Base-by-base conservation (phyloP, 2,797 vertebrate genomes). In the Anguilla marmorata region DNA sequence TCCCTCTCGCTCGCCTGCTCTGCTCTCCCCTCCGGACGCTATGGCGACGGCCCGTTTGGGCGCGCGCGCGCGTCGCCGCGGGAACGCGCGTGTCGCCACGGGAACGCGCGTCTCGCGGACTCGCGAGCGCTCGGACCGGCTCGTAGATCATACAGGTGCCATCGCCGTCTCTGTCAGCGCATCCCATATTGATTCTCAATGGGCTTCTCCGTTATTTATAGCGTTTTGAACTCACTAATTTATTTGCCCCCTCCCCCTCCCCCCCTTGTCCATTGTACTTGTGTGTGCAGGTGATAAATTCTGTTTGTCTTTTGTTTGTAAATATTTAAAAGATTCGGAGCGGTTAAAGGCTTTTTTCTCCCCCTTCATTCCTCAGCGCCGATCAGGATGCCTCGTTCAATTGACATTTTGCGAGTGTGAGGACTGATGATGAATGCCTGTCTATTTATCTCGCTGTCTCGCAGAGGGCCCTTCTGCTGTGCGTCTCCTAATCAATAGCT, bases 401-500 rank as follows among this genome's bases (percentile, higher is more conserved):
- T 66, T 66, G 58, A 66, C 85, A 24, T 24, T 86, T 66, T 45
- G 60, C 37, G 12, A 86, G 37, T 50, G 5, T 37, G 37, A 66
- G 37, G 30, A 86, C 85, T 48, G 88, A 87, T 94, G 93, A 93
- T 94, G 90, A 93, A 93, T 93, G 90, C 88, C 85, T 88, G 85
- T 89, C 91, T 90, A 93, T 94, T 93, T 91, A 91, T 94, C 92
- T 91, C 90, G 88, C 90, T 93, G 92, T 93, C 92, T 92, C 89
- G 85, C 85, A 87, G 93, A 92, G 91, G 14, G 89, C 93, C 93
- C 91, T 89, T 83, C 90, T 90, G 90, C 92, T 92, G 93, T 91
- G 92, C 93, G 91, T 93, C 92, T 93, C 91, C 90, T 91, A 93
- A 95, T 95, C 94, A 95, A 95, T 95, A 95, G 92, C 93, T 95